Conservation (phyloP, 1,140 invertebrate species). For the Whitmania pigra region DNA sequence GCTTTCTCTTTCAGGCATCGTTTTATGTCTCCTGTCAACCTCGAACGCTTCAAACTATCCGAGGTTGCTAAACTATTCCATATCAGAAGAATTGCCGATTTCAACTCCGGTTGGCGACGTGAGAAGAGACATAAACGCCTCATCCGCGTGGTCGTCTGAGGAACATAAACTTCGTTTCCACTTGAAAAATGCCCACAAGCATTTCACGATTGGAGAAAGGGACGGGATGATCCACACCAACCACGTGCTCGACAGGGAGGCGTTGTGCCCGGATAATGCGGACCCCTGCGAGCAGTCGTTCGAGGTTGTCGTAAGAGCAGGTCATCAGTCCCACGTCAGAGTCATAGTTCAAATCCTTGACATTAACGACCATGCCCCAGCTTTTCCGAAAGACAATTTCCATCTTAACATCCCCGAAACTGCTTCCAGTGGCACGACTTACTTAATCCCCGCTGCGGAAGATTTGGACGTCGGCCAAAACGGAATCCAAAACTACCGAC, state of each 20-base stretch:
- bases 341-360: slow-evolving; percentile 22
- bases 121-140: slow-evolving; percentile 1
- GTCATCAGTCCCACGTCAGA: slow-evolving; percentile 15
- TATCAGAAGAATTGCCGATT: slow-evolving; percentile 15
- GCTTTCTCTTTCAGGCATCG: too few species aligned
- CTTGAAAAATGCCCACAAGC: slow-evolving; percentile 7
- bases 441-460: slow-evolving; percentile 19
- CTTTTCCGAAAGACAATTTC: slow-evolving; percentile 17
- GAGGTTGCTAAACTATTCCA: too few species aligned
- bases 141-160: background rate
- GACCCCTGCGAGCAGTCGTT: slow-evolving; percentile 21
- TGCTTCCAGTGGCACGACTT: slow-evolving; percentile 3
- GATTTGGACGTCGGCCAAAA: slow-evolving; percentile 15
- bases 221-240: slow-evolving; percentile 21
- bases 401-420: slow-evolving; percentile 20
- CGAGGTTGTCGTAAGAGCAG: slow-evolving; percentile 12
- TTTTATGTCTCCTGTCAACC: too few species aligned
- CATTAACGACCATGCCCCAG: slow-evolving; percentile 24
- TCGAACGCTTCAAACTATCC: too few species aligned
- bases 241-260: slow-evolving; percentile 21
- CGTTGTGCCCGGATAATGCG: slow-evolving; percentile 2
- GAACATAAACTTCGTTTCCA: slow-evolving; percentile 12
- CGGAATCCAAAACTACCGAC: slow-evolving; percentile 17
- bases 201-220: slow-evolving; percentile 17
- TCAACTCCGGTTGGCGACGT: slow-evolving; percentile 47